A percentile compares a stretch with the other conserved stretches of the same genome.
Conservation (phyloP, 2,113 vertebrate genomes). For the Spea multiplicata region DNA sequence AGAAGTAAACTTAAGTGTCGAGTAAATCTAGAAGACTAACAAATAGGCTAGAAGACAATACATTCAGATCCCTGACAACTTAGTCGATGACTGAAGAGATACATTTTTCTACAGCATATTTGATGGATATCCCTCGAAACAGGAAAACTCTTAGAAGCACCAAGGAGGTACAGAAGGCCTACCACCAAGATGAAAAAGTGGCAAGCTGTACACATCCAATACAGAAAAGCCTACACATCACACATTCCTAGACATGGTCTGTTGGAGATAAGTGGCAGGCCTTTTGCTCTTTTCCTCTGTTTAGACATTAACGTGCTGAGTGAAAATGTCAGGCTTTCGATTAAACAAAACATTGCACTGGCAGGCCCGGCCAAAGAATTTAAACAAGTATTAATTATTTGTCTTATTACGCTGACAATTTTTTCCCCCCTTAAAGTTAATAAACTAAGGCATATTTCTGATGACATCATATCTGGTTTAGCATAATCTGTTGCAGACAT, state of each 20-base stretch:
- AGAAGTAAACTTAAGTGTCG: too few species aligned
- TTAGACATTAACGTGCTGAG: constrained; percentile 66
- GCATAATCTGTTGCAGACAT: constrained; percentile 56
- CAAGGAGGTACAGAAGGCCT: background rate
- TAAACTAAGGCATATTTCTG: constrained; percentile 61
- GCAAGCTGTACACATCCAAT: constrained; percentile 1
- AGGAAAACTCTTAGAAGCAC: constrained; percentile 13
- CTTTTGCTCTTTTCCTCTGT: constrained; percentile 58
- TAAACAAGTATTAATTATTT: constrained; percentile 64
- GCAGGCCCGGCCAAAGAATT: constrained; percentile 57
- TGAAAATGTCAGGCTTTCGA: constrained; percentile 65
- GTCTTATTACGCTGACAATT: constrained; percentile 54
- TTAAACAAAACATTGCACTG: constrained; percentile 65
- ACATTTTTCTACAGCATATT: background rate
- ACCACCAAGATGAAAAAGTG: constrained; percentile 47
- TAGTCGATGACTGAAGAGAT: too few species aligned
- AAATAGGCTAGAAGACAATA: too few species aligned
- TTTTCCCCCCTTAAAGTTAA: constrained; percentile 52
- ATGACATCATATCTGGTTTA: constrained; percentile 49
- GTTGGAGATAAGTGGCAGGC: constrained; percentile 61
- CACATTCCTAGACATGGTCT: constrained; percentile 63
- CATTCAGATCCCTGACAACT: too few species aligned
- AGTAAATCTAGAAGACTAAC: too few species aligned
- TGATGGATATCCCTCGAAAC: constrained; percentile 10
- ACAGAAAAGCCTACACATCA: constrained; percentile 47